Conservation (phyloP, 2,113 vertebrate genomes). For the Albula goreensis region DNA sequence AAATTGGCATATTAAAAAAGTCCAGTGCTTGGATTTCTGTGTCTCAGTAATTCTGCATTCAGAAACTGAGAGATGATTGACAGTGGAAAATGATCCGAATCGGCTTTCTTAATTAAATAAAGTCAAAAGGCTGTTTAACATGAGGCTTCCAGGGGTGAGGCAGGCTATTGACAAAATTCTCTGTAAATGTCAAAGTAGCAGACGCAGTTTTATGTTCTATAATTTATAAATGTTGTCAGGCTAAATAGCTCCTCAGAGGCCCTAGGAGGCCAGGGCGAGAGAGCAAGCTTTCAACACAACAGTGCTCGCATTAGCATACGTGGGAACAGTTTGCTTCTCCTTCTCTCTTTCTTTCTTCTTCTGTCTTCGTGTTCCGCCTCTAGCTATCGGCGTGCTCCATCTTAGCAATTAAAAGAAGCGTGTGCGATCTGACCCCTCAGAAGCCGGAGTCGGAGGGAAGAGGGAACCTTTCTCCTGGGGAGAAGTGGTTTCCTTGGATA, state of each 20-base stretch:
- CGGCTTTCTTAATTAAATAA: constrained; percentile 45
- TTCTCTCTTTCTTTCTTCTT: constrained; percentile 36
- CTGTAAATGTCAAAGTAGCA: constrained; percentile 42
- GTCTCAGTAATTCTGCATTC: not conserved
- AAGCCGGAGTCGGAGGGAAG: not conserved
- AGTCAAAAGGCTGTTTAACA: constrained; percentile 35
- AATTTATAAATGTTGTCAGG: constrained; percentile 43
- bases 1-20: not conserved
- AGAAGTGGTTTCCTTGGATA: not conserved
- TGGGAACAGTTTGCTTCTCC: constrained; percentile 5
- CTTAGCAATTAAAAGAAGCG: not conserved
- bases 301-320: not conserved
- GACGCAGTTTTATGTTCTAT: constrained; percentile 37
- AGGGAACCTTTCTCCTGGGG: not conserved
- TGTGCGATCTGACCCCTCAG: not conserved
- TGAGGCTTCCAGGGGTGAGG: constrained; percentile 22
- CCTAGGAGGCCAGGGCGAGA: constrained; percentile 5
- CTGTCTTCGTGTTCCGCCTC: not conserved
- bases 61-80: constrained; percentile 33
- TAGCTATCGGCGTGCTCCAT: not conserved
- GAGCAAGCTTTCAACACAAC: constrained; percentile 14
- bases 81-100: constrained; percentile 38
- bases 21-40: not conserved
- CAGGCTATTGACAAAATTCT: constrained; percentile 41
- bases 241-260: constrained; percentile 26